These are phyloP conservation scores for Aromia moschata DNA, from an alignment of 2,888 invertebrate genomes.

Conservation along the genomic window DNA sequence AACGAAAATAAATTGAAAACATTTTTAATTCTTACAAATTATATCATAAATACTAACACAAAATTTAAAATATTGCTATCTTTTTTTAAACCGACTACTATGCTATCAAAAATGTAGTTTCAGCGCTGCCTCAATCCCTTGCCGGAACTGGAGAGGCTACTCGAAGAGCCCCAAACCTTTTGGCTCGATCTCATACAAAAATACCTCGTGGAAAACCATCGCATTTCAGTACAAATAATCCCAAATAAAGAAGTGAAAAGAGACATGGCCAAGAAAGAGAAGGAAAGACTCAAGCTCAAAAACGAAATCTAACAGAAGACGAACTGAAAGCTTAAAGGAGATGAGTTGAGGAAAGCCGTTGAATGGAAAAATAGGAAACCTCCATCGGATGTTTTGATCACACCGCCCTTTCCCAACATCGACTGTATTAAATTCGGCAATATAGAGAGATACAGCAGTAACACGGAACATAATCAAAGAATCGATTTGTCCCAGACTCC, in stretches of 20 bases:
- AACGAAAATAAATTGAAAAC: too few species aligned
- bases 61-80: too few species aligned
- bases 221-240: conserved; percentile 71
- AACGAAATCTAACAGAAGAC: conserved; percentile 70
- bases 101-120: conserved; percentile 63
- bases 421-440: conserved; percentile 76
- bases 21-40: too few species aligned
- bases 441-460: conserved; percentile 62
- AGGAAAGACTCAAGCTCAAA: conserved; percentile 74
- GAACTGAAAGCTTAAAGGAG: conserved; percentile 73
- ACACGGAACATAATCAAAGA: conserved; percentile 57
- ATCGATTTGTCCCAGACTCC: conserved; percentile 73
- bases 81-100: neutral
- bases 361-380: conserved; percentile 80
- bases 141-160: conserved; percentile 68
- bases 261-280: conserved; percentile 78
- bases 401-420: conserved; percentile 79
- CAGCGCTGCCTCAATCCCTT: conserved; percentile 75
- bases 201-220: conserved; percentile 72
- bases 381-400: conserved; percentile 74
- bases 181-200: conserved; percentile 76
- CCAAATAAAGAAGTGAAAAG: too few species aligned
- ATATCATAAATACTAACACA: too few species aligned
- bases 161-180: conserved; percentile 70
- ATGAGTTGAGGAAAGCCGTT: conserved; percentile 73